A percentile compares a stretch with the other conserved stretches of the same genome.
Evolutionary conservation across 2,888 invertebrate species (phyloP).

Genomic region (Amphipyra tragopoginis): DNA sequence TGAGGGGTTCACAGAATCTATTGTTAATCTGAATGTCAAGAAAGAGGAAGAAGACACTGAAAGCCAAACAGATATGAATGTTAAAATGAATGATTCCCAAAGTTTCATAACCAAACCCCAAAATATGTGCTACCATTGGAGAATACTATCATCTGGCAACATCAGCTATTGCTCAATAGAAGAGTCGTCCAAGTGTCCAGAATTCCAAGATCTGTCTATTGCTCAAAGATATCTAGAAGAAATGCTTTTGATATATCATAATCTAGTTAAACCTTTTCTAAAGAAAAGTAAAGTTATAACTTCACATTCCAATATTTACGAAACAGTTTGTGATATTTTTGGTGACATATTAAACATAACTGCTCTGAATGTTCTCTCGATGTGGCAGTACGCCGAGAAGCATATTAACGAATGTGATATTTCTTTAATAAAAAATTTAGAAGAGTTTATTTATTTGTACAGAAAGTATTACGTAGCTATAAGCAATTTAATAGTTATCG

Average conservation of each 20-base stretch:
- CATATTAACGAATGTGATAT: constrained; percentile 92
- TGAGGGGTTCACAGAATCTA: constrained; percentile 82
- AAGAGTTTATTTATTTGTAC: constrained; percentile 93
- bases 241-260: constrained; percentile 91
- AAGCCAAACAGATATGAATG: constrained; percentile 67
- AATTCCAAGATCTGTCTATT: constrained; percentile 89
- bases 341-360: constrained; percentile 92
- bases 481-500: constrained; percentile 93
- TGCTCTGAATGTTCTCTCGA: constrained; percentile 91
- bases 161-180: constrained; percentile 85
- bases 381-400: constrained; percentile 92
- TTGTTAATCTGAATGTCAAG: constrained; percentile 81
- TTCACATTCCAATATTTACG: constrained; percentile 90
- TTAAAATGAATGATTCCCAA: constrained; percentile 71
- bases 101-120: constrained; percentile 77
- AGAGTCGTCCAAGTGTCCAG: constrained; percentile 77
- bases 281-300: constrained; percentile 90
- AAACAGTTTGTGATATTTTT: constrained; percentile 92
- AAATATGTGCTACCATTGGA: constrained; percentile 86
- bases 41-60: constrained; percentile 62
- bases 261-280: constrained; percentile 91
- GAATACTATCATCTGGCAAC: constrained; percentile 84
- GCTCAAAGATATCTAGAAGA: constrained; percentile 93
- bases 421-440: constrained; percentile 92
- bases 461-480: constrained; percentile 92